Conservation (phyloP, 2,797 vertebrate genomes). For the Anisognathus igniventris region DNA sequence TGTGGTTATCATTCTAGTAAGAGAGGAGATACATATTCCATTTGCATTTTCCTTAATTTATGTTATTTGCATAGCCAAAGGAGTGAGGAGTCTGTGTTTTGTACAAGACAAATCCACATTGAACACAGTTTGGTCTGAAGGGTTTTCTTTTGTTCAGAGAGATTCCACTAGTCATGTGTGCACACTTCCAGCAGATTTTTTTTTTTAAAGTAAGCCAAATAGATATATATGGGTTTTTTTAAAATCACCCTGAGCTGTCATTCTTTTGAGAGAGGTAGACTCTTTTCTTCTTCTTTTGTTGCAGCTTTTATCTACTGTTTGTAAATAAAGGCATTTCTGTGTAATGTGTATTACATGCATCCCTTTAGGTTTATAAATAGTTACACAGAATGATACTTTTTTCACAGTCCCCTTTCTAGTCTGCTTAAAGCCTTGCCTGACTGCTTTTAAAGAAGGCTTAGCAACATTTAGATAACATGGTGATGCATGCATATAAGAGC, state of each 20-base stretch:
- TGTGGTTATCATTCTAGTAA: not conserved
- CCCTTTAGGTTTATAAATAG: slow-evolving; percentile 42
- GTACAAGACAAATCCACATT: not conserved
- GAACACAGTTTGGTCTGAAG: not conserved
- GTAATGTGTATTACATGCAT: not conserved
- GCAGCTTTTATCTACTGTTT: not conserved
- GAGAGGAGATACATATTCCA: not conserved
- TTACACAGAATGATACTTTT: slow-evolving; percentile 6
- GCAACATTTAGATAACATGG: slow-evolving; percentile 9
- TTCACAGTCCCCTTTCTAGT: not conserved
- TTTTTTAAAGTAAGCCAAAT: not conserved
- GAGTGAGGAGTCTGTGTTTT: not conserved
- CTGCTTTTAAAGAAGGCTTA: slow-evolving; percentile 36
- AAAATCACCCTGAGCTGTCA: not conserved
- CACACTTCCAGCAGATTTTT: not conserved
- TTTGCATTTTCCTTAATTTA: not conserved
- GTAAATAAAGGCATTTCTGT: not conserved
- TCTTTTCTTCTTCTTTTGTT: not conserved
- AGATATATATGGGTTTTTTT: not conserved
- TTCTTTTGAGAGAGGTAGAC: not conserved
- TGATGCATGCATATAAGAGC: slow-evolving; percentile 5
- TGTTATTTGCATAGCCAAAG: not conserved
- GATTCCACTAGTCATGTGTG: not conserved
- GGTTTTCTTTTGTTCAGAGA: not conserved
- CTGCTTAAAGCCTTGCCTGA: slow-evolving; percentile 23